Evolutionary conservation across 2,888 invertebrate genomes (phyloP).

Genomic region (Amphipoea lucens): DNA sequence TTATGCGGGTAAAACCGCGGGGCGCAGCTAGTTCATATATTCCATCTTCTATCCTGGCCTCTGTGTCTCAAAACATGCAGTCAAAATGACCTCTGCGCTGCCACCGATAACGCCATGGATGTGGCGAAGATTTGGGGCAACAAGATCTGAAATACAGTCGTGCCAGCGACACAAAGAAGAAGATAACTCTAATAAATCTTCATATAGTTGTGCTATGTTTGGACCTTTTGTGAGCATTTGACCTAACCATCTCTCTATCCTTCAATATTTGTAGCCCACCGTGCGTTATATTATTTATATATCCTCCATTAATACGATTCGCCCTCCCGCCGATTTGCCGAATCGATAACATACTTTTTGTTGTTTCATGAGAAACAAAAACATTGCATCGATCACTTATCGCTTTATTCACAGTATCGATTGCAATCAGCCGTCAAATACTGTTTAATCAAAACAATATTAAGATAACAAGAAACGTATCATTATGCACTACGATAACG

Average conservation of each 20-base stretch:
- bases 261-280: slow-evolving; percentile 7
- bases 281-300: not conserved
- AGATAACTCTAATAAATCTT: not conserved
- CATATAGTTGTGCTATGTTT: not conserved
- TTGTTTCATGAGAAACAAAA: slow-evolving; percentile 19
- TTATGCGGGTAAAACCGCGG: no score
- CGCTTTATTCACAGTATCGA: slow-evolving; percentile 15
- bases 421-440: slow-evolving; percentile 15
- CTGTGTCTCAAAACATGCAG: not conserved
- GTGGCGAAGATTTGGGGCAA: not conserved
- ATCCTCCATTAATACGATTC: not conserved
- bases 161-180: not conserved
- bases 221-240: not conserved
- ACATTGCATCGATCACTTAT: slow-evolving; percentile 22
- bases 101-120: not conserved
- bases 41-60: no score
- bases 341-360: not conserved
- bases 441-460: slow-evolving; percentile 20
- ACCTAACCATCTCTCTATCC: not conserved
- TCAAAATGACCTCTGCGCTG: not conserved
- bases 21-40: no score
- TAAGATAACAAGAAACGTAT: slow-evolving; percentile 18
- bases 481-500: not conserved
- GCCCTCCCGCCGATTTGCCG: no score
- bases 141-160: not conserved